phyloP scores from a whole-genome alignment of 2,797 vertebrate species.

The Oryzias dopingdopingensis region DNA sequence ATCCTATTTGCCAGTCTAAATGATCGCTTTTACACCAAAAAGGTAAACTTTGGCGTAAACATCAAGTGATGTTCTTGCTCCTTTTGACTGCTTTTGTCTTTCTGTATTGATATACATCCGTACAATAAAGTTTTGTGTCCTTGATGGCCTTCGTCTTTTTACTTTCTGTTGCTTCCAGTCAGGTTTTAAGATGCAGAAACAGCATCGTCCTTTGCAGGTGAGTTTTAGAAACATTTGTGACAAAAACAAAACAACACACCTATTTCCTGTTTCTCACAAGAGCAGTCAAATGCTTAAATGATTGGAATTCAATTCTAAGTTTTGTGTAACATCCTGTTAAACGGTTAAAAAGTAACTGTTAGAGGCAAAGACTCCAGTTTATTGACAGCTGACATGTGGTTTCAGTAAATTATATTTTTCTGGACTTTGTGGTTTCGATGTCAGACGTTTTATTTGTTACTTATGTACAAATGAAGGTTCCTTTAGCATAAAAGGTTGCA shows the following conservation, averaged over 20 bases:
- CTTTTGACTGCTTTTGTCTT: constrained; percentile 55
- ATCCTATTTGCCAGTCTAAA: constrained; percentile 32
- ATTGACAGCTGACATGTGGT: constrained; percentile 49
- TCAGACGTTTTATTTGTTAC: not conserved
- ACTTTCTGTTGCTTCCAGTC: not conserved
- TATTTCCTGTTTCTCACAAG: not conserved
- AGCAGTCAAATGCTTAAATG: not conserved
- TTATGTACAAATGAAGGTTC: not conserved
- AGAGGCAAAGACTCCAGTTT: constrained; percentile 46
- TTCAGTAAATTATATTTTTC: constrained; percentile 47
- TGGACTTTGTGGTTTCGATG: constrained; percentile 52
- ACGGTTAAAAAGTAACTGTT: constrained; percentile 67
- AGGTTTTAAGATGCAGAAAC: too few relatives aligned
- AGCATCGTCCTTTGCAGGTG: too few relatives aligned
- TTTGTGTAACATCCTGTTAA: constrained; percentile 48
- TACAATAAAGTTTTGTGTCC: constrained; percentile 66
- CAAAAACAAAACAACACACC: too few relatives aligned
- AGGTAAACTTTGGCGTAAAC: constrained; percentile 44
- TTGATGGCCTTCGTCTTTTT: not conserved
- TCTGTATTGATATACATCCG: constrained; percentile 56
- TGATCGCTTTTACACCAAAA: constrained; percentile 28
- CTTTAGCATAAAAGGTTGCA: not conserved
- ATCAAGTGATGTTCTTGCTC: constrained; percentile 43
- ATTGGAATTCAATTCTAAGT: constrained; percentile 14
- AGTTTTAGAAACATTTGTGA: too few relatives aligned